phyloP scores from a whole-genome alignment of 2,797 vertebrate species.

The Betta splendens region DNA sequence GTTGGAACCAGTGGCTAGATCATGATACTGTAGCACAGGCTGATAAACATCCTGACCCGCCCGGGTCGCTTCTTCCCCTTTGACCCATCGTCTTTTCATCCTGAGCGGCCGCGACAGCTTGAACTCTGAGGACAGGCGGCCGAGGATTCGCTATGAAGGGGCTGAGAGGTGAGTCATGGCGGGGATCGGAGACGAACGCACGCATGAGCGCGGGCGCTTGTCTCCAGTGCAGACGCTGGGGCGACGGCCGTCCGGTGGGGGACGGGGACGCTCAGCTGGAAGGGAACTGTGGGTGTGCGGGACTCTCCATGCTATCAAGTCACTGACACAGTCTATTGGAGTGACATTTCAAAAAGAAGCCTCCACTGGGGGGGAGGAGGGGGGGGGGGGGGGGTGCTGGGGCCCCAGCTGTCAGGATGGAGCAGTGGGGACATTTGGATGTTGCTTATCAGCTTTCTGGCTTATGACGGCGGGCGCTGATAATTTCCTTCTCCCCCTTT shows the following conservation, averaged over 20 bases:
- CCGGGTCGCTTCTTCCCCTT: constrained; percentile 32
- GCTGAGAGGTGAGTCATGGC: constrained; percentile 25
- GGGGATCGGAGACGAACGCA: constrained; percentile 40
- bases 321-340: constrained; percentile 54
- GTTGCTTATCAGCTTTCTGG: constrained; percentile 67
- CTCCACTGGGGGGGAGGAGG: constrained; percentile 68
- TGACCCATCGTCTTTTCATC: constrained; percentile 66
- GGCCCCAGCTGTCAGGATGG: constrained; percentile 64
- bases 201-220: constrained; percentile 54
- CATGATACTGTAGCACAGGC: constrained; percentile 3
- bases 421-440: constrained; percentile 45
- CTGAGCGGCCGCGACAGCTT: constrained; percentile 68
- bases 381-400: no score
- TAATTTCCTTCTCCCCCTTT: constrained; percentile 54
- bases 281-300: constrained; percentile 40
- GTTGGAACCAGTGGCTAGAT: no score
- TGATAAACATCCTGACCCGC: constrained; percentile 12
- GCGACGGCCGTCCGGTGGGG: constrained; percentile 63
- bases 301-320: constrained; percentile 46
- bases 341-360: constrained; percentile 76
- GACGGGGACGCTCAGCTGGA: constrained; percentile 38
- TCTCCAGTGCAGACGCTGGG: constrained; percentile 42
- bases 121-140: constrained; percentile 56
- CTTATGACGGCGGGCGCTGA: constrained; percentile 50
- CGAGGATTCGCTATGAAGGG: constrained; percentile 46